Evolutionary conservation across 1,140 invertebrate species (phyloP).

Genomic region (Odontomachus brunneus): DNA sequence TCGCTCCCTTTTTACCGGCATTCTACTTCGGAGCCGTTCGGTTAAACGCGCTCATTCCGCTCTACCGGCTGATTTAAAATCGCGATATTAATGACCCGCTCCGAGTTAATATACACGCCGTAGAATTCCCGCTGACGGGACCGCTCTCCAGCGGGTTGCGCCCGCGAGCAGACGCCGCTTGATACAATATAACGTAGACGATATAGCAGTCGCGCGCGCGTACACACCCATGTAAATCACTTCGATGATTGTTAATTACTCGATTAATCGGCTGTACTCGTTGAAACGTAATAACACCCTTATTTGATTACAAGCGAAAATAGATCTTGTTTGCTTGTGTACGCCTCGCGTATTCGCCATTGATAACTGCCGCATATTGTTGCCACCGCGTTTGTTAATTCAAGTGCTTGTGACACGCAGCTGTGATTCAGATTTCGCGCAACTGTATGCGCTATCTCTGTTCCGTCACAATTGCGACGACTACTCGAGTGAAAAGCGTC

Average conservation of each 20-base stretch:
- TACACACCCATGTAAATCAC: conserved; percentile 57
- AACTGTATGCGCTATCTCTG: background rate
- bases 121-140: conserved; percentile 58
- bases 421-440: conserved; percentile 18
- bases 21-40: conserved; percentile 27
- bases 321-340: conserved; percentile 55
- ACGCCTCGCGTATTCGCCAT: conserved; percentile 5
- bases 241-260: conserved; percentile 60
- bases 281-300: conserved; percentile 60
- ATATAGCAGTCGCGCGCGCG: conserved; percentile 39
- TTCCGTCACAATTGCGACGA: background rate
- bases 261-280: conserved; percentile 58
- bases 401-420: background rate
- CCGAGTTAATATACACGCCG: conserved; percentile 51
- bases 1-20: conserved; percentile 36
- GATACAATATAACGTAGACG: conserved; percentile 57
- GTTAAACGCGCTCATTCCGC: conserved; percentile 42
- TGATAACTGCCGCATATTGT: conserved; percentile 51
- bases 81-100: conserved; percentile 61
- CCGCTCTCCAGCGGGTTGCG: conserved; percentile 46
- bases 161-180: conserved; percentile 46
- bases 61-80: conserved; percentile 57
- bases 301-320: conserved; percentile 59
- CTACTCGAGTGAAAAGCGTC: background rate
- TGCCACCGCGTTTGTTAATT: conserved; percentile 23